Conservation (phyloP, 2,797 vertebrate genomes). For the Pteropus rufus region DNA sequence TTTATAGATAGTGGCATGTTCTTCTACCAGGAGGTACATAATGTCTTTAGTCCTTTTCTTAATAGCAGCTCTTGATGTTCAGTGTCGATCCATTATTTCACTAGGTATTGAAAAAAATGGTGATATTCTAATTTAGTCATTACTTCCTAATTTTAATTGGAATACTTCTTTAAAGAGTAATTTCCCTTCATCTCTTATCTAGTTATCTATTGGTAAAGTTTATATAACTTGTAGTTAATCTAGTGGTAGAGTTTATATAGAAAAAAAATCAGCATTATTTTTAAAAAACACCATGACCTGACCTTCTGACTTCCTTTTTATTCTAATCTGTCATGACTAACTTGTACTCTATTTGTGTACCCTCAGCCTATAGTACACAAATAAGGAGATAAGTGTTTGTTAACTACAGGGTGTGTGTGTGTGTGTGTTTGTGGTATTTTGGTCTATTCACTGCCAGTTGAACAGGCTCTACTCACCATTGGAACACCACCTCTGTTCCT, state of each 20-base stretch:
- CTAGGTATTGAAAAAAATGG: not conserved
- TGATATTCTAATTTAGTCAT: not conserved
- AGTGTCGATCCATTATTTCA: not conserved
- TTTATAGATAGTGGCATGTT: not conserved
- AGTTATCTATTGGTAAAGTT: not conserved
- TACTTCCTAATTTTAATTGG: not conserved
- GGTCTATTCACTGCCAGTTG: not conserved
- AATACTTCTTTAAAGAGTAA: not conserved
- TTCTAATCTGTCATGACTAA: not conserved
- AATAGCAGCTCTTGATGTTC: not conserved
- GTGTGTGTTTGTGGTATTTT: not conserved
- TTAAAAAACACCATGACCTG: not conserved
- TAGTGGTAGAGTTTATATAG: not conserved
- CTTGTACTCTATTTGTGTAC: not conserved
- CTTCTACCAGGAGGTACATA: not conserved
- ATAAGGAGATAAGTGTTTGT: not conserved
- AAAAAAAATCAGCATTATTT: not conserved
- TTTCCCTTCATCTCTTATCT: not conserved
- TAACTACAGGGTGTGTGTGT: not conserved
- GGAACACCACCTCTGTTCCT: not conserved
- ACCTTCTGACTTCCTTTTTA: not conserved
- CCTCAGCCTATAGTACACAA: not conserved
- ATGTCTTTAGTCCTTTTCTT: not conserved
- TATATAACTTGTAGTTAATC: not conserved
- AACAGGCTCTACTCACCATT: too few relatives aligned